phyloP scores from a whole-genome alignment of 2,797 vertebrate genomes.

The Fistularia tabacaria region DNA sequence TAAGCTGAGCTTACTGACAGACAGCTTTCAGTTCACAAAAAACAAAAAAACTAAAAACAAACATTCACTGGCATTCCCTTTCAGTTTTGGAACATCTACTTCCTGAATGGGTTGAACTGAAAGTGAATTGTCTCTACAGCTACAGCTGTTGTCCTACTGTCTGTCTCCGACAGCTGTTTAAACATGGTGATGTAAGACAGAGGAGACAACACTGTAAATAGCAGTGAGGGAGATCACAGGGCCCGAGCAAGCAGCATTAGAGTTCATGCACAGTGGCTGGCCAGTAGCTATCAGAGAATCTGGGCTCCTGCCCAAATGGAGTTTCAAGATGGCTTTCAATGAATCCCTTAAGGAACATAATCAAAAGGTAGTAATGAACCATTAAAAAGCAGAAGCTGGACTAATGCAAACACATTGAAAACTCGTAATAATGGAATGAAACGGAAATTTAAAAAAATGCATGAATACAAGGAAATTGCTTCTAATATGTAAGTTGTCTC shows the following conservation, averaged over 20 bases:
- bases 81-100: conserved; percentile 16
- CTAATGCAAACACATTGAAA: too few species aligned
- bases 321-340: conserved; percentile 1
- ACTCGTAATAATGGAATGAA: too few species aligned
- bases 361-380: conserved; percentile 9
- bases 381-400: too few species aligned
- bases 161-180: conserved; percentile 63
- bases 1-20: conserved; percentile 7
- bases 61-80: conserved; percentile 10
- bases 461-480: too few species aligned
- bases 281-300: not conserved
- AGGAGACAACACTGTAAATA: conserved; percentile 36
- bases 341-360: not conserved
- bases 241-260: conserved; percentile 1
- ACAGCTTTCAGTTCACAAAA: not conserved
- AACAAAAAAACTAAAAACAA: not conserved
- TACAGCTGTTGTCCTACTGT: conserved; percentile 52
- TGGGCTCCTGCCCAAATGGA: conserved; percentile 16
- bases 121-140: conserved; percentile 31
- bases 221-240: conserved; percentile 28
- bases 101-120: conserved; percentile 32
- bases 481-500: too few species aligned
- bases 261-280: conserved; percentile 37
- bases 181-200: conserved; percentile 45
- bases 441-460: too few species aligned